These are phyloP conservation scores for Xylocopa sonorina DNA, from an alignment of 1,140 invertebrate species.

Conservation along the genomic window DNA sequence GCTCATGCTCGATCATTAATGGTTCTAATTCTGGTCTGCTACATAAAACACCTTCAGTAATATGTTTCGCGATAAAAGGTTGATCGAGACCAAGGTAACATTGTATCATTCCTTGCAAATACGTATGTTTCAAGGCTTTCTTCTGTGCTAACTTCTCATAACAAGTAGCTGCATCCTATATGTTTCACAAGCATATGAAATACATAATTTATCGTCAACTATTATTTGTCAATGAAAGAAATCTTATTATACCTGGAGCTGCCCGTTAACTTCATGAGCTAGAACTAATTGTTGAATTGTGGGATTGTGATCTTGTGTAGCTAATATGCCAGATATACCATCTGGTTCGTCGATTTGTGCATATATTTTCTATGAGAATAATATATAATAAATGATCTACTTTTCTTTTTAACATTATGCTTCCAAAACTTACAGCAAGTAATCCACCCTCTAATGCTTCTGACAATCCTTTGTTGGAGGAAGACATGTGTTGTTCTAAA, in stretches of 20 bases:
- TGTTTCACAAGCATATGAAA: conserved; percentile 14
- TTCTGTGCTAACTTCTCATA: conserved; percentile 88
- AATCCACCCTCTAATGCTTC: conserved; percentile 82
- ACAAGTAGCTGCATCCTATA: conserved; percentile 88
- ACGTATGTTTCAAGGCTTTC: conserved; percentile 82
- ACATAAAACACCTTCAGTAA: conserved; percentile 84
- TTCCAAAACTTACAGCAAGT: conserved; percentile 70
- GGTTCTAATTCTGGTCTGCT: conserved; percentile 77
- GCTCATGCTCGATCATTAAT: conserved; percentile 87
- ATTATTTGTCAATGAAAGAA: conserved; percentile 1
- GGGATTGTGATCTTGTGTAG: conserved; percentile 85
- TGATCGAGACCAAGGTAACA: conserved; percentile 90
- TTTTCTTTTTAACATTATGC: conserved; percentile 1
- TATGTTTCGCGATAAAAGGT: conserved; percentile 88
- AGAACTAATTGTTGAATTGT: conserved; percentile 87
- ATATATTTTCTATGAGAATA: conserved; percentile 88
- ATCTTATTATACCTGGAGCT: conserved; percentile 79
- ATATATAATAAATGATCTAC: background rate
- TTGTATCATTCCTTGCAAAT: conserved; percentile 86
- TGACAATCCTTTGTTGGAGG: conserved; percentile 83
- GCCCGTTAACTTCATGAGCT: conserved; percentile 88
- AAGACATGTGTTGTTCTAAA: conserved; percentile 87
- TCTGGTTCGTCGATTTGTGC: conserved; percentile 89
- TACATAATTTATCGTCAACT: background rate
- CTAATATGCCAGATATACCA: conserved; percentile 87